A percentile compares a stretch with the other conserved stretches of the same genome.
Conservation (phyloP, 35 echinoderm and acorn worm species). For the Acanthaster planci region DNA sequence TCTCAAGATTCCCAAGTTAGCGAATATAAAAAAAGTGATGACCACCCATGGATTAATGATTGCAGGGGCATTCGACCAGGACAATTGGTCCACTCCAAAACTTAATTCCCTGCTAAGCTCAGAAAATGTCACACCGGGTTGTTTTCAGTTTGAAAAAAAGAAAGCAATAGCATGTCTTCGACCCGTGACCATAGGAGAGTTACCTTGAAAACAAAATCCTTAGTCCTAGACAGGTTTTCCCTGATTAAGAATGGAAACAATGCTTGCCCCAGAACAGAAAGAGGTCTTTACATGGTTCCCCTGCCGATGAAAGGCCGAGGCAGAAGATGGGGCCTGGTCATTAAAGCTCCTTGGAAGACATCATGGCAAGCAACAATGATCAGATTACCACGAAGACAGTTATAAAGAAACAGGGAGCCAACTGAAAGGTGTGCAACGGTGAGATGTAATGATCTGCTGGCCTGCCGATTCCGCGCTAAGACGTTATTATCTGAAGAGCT, state of each 20-base stretch:
- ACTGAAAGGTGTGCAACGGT: neutral
- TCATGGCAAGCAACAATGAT: neutral
- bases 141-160: too few species aligned
- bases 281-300: neutral
- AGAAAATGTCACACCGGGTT: too few species aligned
- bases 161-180: too few species aligned
- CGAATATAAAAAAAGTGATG: too few species aligned
- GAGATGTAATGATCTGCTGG: neutral
- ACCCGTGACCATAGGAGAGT: neutral
- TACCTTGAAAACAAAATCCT: neutral
- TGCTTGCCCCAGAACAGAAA: neutral
- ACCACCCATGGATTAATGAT: too few species aligned
- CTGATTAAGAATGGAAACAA: slow-evolving; percentile 14
- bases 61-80: too few species aligned
- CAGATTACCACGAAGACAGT: neutral
- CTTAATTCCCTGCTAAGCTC: too few species aligned
- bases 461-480: neutral
- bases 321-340: slow-evolving; percentile 1
- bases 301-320: neutral
- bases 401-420: slow-evolving; percentile 3
- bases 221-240: neutral
- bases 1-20: too few species aligned
- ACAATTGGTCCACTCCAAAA: too few species aligned
- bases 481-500: neutral
- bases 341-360: neutral